Evolutionary conservation across 2,113 vertebrate genomes (phyloP), one percentile per base, ranked within the genome.

Genomic region (Passer montanus): DNA sequence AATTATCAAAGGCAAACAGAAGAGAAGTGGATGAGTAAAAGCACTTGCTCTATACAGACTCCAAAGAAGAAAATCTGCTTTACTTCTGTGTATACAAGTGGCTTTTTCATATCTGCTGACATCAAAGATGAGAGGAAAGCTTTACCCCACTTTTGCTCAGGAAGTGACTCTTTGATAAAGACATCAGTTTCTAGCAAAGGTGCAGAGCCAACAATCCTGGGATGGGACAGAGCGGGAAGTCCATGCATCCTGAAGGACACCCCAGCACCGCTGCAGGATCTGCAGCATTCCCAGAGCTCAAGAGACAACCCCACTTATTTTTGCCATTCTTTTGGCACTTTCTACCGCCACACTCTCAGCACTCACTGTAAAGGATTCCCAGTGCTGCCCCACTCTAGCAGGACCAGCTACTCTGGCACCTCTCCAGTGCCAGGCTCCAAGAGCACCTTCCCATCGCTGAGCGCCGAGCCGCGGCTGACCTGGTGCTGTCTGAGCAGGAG

Each of bases 401-500:
- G 26, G 13, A 26, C 44, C n/a, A 53, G 84, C 35, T 84, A 4
- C 52, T 75, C 93, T 9, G 94, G 94, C 53, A 72, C n/a, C 13
- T 64, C 67, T 15, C 19, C 77, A 23, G 43, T 10, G 3, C 5
- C 56, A 2, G 80, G 81, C 59, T 39, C 52, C 3, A 93, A 64
- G 58, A 66, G 95, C 74, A 58, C 91, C 74, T 98, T 98, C 93
- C 98, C 98, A 5, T 97, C 97, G 0, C 85, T 98, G 41, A 97
- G 78, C 14, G 95, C 98, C 0, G 98, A 98, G 49, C 97, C 98
- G 24, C 95, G 23, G n/a, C 91, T 98, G 52, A 98, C 98, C 0
- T 98, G 98, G 98, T 98, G 98, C 17, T 98, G 98, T 44, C 14
- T 98, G 78, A 94, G 94, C 44, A 96, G 91, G 60, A 98, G 97